Evolutionary conservation across 2,888 invertebrate genomes (phyloP).

Genomic region (Dugesia japonica): DNA sequence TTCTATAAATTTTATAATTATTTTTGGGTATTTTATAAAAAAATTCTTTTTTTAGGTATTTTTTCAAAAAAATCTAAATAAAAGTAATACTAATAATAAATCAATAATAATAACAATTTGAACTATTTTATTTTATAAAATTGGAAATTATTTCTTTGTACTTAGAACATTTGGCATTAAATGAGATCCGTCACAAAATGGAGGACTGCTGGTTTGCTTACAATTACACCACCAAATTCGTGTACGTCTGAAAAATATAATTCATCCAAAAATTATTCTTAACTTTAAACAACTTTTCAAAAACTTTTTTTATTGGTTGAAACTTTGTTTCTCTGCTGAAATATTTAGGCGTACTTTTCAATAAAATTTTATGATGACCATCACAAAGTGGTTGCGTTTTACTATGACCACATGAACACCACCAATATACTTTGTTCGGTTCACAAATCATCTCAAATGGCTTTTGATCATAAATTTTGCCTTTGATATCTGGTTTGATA

Average conservation of each 20-base stretch:
- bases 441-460: conserved; percentile 65
- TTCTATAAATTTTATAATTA: no score
- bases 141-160: no score
- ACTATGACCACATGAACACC: conserved; percentile 86
- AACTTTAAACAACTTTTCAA: conserved; percentile 9
- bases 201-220: conserved; percentile 2
- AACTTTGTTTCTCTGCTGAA: neutral
- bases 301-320: conserved; percentile 29
- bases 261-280: neutral
- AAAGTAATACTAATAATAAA: no score
- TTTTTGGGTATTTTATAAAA: no score
- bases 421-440: conserved; percentile 62
- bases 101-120: no score
- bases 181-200: conserved; percentile 30
- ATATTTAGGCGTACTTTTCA: conserved; percentile 36
- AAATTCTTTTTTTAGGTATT: no score
- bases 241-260: neutral
- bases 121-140: no score
- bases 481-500: conserved; percentile 51
- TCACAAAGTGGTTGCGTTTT: conserved; percentile 84
- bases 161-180: no score
- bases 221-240: conserved; percentile 22
- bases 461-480: conserved; percentile 68
- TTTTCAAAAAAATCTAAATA: no score
- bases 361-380: conserved; percentile 64